Evolutionary conservation across 2,113 vertebrate genomes (phyloP).

Genomic region (Calonectris borealis): DNA sequence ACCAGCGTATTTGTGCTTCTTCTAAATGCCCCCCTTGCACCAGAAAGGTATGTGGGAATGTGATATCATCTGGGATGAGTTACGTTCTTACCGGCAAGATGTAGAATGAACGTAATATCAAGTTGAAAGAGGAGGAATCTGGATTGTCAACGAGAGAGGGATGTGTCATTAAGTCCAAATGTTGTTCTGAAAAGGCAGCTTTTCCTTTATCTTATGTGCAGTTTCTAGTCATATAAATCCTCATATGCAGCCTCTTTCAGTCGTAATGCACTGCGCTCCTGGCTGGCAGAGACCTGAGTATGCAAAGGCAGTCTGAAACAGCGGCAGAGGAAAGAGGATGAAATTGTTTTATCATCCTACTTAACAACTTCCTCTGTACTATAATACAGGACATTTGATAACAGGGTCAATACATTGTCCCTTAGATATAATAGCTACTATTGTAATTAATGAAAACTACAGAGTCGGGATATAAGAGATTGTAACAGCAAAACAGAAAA

Average conservation of each 20-base stretch:
- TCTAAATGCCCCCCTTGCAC: neutral
- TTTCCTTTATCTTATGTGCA: neutral
- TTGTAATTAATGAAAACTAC: neutral
- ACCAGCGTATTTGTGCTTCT: neutral
- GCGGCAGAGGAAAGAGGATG: neutral
- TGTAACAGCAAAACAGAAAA: neutral
- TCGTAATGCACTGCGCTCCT: fast-evolving
- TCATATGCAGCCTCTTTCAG: neutral
- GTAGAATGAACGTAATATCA: neutral
- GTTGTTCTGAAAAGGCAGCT: neutral
- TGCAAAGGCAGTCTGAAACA: neutral
- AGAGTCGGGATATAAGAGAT: neutral
- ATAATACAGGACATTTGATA: neutral
- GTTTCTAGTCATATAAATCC: neutral
- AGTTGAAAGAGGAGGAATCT: neutral
- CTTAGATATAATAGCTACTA: neutral
- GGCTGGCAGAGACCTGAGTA: neutral
- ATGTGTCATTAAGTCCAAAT: neutral
- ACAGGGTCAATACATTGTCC: neutral
- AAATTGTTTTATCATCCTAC: neutral
- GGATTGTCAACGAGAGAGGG: neutral
- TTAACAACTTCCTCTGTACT: slow-evolving; percentile 7
- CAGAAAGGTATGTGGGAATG: neutral
- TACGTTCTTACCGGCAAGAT: neutral
- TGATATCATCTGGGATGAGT: neutral